Evolutionary conservation across 2,888 invertebrate genomes (phyloP).

Genomic region (Clusia tigrina): DNA sequence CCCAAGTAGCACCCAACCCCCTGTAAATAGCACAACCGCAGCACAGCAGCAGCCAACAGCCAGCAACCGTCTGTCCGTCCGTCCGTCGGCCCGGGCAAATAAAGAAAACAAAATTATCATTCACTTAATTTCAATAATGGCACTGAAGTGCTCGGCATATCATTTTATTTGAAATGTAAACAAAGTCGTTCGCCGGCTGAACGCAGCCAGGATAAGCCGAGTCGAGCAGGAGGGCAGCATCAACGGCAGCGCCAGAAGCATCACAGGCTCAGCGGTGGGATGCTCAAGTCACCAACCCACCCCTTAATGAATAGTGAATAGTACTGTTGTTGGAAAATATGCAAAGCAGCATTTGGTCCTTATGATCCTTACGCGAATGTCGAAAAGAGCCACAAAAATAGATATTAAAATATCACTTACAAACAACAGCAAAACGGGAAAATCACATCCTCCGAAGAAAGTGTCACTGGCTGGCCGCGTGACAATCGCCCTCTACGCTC

Average conservation of each 20-base stretch:
- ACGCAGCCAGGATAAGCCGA: constrained; percentile 10
- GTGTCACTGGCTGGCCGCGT: background rate
- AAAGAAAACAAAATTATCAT: constrained; percentile 49
- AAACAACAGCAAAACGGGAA: background rate
- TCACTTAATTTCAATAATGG: constrained; percentile 60
- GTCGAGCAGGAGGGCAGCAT: background rate
- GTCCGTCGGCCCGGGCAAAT: constrained; percentile 11
- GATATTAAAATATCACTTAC: background rate
- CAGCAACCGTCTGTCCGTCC: background rate
- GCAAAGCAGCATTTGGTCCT: too few relatives aligned
- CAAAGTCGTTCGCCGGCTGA: constrained; percentile 38
- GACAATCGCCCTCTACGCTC: background rate
- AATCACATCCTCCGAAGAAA: too few relatives aligned
- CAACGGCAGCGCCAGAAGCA: too few relatives aligned
- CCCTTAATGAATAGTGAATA: background rate
- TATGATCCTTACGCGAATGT: too few relatives aligned
- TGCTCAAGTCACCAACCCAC: background rate
- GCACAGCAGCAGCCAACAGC: background rate
- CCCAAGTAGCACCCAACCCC: background rate
- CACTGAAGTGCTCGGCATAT: constrained; percentile 39
- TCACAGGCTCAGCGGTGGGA: constrained; percentile 15
- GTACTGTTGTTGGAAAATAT: background rate
- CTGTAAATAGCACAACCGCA: background rate
- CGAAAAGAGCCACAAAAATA: background rate
- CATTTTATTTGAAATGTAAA: constrained; percentile 42